These are phyloP conservation scores for Xestobium rufovillosum DNA, from an alignment of 2,888 invertebrate species.

Conservation along the genomic window DNA sequence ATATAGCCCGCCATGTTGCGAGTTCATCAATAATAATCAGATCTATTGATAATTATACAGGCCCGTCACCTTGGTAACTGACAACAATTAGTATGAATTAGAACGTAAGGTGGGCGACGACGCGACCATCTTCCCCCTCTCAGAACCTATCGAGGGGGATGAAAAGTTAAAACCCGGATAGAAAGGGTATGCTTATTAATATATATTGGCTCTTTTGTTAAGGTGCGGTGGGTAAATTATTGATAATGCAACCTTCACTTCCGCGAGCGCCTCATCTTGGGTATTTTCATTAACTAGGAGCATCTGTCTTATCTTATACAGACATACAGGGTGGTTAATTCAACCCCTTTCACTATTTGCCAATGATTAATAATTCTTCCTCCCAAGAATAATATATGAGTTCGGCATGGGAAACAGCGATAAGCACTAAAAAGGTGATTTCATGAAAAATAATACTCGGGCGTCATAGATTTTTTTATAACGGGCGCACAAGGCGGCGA, in stretches of 20 bases:
- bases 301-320: too few species aligned
- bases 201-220: conserved; percentile 33
- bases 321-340: too few species aligned
- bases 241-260: conserved; percentile 17
- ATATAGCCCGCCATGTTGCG: conserved; percentile 32
- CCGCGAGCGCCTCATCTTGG: conserved; percentile 13
- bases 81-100: conserved; percentile 44
- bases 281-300: too few species aligned
- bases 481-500: too few species aligned
- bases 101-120: conserved; percentile 24
- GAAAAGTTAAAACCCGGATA: conserved; percentile 31
- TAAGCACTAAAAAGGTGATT: too few species aligned
- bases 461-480: too few species aligned
- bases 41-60: conserved; percentile 42
- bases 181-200: conserved; percentile 34
- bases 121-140: conserved; percentile 20
- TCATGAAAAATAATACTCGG: too few species aligned
- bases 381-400: too few species aligned
- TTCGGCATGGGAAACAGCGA: too few species aligned
- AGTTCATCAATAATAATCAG: conserved; percentile 43
- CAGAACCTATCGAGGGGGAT: conserved; percentile 19
- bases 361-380: too few species aligned
- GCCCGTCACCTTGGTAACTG: conserved; percentile 41
- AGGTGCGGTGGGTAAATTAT: conserved; percentile 11
- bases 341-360: too few species aligned